Evolutionary conservation across 2,888 invertebrate genomes (phyloP).

Genomic region (Petrolisthes cinctipes): DNA sequence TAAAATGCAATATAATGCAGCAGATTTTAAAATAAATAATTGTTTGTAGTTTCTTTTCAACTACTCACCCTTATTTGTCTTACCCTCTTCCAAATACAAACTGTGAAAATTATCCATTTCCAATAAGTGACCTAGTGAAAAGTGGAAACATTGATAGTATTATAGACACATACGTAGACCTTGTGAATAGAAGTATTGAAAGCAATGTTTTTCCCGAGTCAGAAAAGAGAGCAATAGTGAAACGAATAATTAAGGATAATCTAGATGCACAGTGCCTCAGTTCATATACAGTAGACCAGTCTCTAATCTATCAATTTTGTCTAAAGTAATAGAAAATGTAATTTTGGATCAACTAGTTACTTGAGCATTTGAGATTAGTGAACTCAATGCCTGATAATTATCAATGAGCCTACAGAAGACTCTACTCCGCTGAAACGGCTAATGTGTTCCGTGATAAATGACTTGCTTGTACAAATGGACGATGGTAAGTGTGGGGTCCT

Average conservation of each 20-base stretch:
- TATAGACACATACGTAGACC: too few relatives aligned
- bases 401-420: slow-evolving; percentile 21
- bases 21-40: too few relatives aligned
- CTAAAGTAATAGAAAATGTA: slow-evolving; percentile 24
- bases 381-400: slow-evolving; percentile 8
- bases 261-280: slow-evolving; percentile 22
- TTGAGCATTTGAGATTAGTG: neutral
- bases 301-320: slow-evolving; percentile 5
- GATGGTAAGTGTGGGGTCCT: too few relatives aligned
- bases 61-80: too few relatives aligned
- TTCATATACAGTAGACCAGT: slow-evolving; percentile 25
- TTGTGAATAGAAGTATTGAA: slow-evolving; percentile 3
- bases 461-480: neutral
- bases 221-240: slow-evolving; percentile 20
- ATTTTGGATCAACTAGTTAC: slow-evolving; percentile 7
- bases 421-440: slow-evolving; percentile 18
- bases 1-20: too few relatives aligned
- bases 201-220: neutral
- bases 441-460: slow-evolving; percentile 23
- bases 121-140: too few relatives aligned
- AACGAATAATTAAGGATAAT: neutral
- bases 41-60: too few relatives aligned
- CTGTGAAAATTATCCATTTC: too few relatives aligned
- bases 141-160: too few relatives aligned
- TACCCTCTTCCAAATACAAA: too few relatives aligned